These are phyloP conservation scores for Ptilonorhynchus violaceus DNA, from an alignment of 2,113 vertebrate genomes.

Conservation along the genomic window DNA sequence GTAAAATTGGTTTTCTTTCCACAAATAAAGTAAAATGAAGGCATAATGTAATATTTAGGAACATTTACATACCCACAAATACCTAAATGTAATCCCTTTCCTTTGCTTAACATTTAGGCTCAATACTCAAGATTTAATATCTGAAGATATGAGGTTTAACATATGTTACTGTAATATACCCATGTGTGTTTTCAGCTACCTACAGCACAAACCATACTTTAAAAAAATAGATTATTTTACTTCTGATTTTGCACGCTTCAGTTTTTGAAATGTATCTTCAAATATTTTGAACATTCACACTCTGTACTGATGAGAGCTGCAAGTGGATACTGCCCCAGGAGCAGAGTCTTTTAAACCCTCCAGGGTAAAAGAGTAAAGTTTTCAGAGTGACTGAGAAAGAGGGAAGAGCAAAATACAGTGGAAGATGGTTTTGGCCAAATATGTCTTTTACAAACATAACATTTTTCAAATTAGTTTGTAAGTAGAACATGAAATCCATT, in stretches of 20 bases:
- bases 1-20: not conserved
- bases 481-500: not conserved
- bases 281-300: not conserved
- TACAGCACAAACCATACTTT: not conserved
- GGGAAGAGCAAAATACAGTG: not conserved
- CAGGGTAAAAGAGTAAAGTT: not conserved
- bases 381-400: not conserved
- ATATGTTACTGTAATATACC: not conserved
- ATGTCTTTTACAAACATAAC: not conserved
- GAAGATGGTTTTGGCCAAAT: not conserved
- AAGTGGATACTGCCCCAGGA: not conserved
- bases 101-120: not conserved
- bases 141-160: not conserved
- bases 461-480: not conserved
- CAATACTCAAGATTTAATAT: not conserved
- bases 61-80: not conserved
- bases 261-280: not conserved
- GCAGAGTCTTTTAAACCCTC: not conserved
- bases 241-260: not conserved
- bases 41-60: not conserved
- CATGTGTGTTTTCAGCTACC: not conserved
- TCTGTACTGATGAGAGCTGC: not conserved
- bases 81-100: not conserved
- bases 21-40: not conserved
- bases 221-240: not conserved